Evolutionary conservation across 2,888 invertebrate species (phyloP).

Genomic region (Torymus aiolomorphi): DNA sequence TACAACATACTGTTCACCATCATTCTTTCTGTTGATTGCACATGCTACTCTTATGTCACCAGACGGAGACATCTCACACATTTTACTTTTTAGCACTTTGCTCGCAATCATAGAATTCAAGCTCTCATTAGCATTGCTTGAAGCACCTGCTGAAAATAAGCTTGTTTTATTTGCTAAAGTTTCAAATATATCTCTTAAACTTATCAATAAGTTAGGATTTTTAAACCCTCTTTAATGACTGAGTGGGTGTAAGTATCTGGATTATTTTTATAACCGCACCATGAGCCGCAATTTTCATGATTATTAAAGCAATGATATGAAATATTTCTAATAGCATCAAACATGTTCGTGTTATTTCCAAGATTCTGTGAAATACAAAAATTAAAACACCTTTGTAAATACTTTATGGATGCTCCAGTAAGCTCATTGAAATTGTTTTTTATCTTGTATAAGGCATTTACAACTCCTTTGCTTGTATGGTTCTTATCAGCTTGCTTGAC

Average conservation of each 20-base stretch:
- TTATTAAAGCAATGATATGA: constrained; percentile 57
- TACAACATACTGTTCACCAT: not conserved
- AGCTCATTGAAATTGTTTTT: too few species aligned
- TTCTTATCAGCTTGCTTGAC: too few species aligned
- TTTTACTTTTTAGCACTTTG: constrained; percentile 42
- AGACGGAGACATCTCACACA: constrained; percentile 39
- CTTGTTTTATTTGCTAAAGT: too few species aligned
- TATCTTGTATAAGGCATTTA: too few species aligned
- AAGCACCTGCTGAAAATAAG: constrained; percentile 40
- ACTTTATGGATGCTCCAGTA: too few species aligned
- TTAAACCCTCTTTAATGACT: constrained; percentile 55
- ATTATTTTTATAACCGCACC: constrained; percentile 55
- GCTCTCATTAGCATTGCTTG: constrained; percentile 50
- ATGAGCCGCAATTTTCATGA: constrained; percentile 57
- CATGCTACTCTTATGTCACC: constrained; percentile 40
- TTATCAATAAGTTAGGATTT: constrained; percentile 53
- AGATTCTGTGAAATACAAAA: too few species aligned
- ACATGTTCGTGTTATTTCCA: constrained; percentile 42
- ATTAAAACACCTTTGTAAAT: too few species aligned
- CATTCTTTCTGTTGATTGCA: too few species aligned
- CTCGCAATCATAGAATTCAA: constrained; percentile 33
- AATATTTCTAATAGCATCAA: constrained; percentile 57
- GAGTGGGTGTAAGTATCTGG: constrained; percentile 55
- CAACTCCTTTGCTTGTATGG: too few species aligned
- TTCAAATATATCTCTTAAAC: constrained; percentile 55